Evolutionary conservation across 2,113 vertebrate genomes (phyloP).

Genomic region (Taurulus bubalis): DNA sequence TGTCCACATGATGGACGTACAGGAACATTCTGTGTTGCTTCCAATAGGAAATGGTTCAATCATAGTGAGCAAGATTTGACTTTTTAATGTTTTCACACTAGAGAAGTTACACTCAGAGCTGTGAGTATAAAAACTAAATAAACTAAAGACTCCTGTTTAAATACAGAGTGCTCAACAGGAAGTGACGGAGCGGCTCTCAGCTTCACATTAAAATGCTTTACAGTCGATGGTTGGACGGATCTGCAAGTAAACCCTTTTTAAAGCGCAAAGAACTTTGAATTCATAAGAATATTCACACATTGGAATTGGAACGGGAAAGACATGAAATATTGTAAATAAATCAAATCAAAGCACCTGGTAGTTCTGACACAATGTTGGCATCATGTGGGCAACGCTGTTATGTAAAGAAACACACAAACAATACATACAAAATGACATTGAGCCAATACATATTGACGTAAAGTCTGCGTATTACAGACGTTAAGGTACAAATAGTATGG

Average conservation of each 20-base stretch:
- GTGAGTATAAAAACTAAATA: not conserved
- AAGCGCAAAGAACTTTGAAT: not conserved
- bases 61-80: not conserved
- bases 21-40: too few species aligned
- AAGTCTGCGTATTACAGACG: too few species aligned
- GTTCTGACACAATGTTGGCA: not conserved
- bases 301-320: not conserved
- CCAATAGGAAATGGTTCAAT: too few species aligned
- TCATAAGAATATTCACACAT: not conserved
- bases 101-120: too few species aligned
- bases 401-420: not conserved
- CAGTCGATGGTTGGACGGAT: not conserved
- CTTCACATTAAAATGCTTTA: not conserved
- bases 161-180: not conserved
- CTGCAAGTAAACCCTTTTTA: not conserved
- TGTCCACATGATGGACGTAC: not conserved
- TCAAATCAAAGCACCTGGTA: not conserved
- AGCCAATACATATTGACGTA: not conserved
- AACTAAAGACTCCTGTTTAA: not conserved
- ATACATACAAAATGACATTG: not conserved
- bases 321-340: not conserved
- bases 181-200: too few species aligned
- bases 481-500: too few species aligned
- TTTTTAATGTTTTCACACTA: not conserved
- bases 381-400: too few species aligned